Evolutionary conservation across 2,797 vertebrate genomes (phyloP).

Genomic region (Limosa lapponica): DNA sequence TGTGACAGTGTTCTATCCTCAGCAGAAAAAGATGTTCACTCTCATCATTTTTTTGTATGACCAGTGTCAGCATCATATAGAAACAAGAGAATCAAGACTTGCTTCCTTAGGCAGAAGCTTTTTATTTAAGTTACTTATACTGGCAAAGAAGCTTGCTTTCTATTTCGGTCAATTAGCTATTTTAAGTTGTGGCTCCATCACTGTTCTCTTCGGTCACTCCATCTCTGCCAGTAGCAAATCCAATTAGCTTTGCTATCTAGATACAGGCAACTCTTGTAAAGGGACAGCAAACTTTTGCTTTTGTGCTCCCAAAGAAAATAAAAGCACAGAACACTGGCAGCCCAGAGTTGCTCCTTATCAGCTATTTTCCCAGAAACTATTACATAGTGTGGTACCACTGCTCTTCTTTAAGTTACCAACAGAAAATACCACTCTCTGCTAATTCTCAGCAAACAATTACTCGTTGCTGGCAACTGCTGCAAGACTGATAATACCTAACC

Average conservation of each 20-base stretch:
- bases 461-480: background rate
- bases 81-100: background rate
- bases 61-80: background rate
- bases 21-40: background rate
- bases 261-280: background rate
- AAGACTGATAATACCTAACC: background rate
- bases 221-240: background rate
- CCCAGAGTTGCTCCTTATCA: background rate
- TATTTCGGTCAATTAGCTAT: background rate
- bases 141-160: background rate
- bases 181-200: background rate
- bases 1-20: background rate
- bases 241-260: background rate
- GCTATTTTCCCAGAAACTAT: background rate
- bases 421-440: background rate
- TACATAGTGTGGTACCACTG: background rate
- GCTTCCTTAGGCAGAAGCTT: background rate
- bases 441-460: slow-evolving; percentile 9
- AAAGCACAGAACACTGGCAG: background rate
- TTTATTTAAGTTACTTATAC: background rate
- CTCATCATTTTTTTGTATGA: background rate
- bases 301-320: background rate
- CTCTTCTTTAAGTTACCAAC: background rate
- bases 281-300: background rate
- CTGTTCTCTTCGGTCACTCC: background rate